Base-by-base conservation (phyloP, 2,888 invertebrate species). In the Elmis aenea region DNA sequence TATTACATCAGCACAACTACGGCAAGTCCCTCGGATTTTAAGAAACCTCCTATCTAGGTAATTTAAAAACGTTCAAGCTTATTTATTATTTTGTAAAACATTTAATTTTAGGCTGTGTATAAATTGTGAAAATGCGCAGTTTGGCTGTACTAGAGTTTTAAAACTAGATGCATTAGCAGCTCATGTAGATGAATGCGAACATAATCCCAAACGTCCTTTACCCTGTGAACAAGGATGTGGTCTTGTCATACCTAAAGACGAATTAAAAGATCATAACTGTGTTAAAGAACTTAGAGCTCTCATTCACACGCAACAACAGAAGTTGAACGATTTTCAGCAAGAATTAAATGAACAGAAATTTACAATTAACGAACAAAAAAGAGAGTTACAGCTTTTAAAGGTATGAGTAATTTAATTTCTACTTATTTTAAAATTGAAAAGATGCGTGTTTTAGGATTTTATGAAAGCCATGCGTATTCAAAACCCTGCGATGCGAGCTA, bases 141-240 rank as follows among this genome's bases (percentile, higher is more conserved):
- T 88, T 66, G 94, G 95, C 42, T 96, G 95, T 64, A 79, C 79
- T 45, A 74, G 81, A 33, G 76, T 90, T 13, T 73, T 95, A 33
- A 94, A 94, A 69, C 72, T 96, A 54, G 95, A 96, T 64, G 77
- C 82, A 5, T 70, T 95, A 49, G 72, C 80, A n/a, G 73, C 82
- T 12, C 95, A 96, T 70, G 69, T 93, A 54, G 82, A 84, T 61
- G 94, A 94, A 68, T 96, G 96, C 72, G 86, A 86, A 69, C 86
- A 81, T 64, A 96, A 96, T 70, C 95, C 95, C 0, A 94, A 94
- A 68, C 77, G 92, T 58, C 93, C 93, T 9, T 79, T 93, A 58
- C 85, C 87, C 21, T 96, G 95, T 67, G 93, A 93, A 58, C 83
- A 86, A 50, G 95, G 95, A 11, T 96, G 95, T 60, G 94, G 93